Percentiles rank a stretch among this genome's conserved stretches.
Conservation (phyloP, 2,113 vertebrate genomes). For the Silurus meridionalis region DNA sequence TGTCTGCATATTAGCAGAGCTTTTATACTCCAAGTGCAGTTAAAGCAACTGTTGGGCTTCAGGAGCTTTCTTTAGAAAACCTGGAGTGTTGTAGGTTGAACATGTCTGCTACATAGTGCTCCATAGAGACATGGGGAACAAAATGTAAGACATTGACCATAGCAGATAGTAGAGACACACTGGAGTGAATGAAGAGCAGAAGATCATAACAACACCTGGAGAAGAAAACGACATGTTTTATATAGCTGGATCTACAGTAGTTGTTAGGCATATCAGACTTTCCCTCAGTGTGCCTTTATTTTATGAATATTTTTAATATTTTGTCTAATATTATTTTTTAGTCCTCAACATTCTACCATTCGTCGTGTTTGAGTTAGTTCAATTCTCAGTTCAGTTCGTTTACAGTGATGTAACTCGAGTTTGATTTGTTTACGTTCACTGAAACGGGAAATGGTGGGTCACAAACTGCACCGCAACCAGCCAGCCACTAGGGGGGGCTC, state of each 20-base stretch:
- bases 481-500: no score
- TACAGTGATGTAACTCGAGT: no score
- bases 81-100: slow-evolving; percentile 28
- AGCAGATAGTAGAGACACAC: slow-evolving; percentile 85
- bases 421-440: no score
- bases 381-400: no score
- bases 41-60: slow-evolving; percentile 46
- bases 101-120: slow-evolving; percentile 69
- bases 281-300: neutral
- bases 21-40: slow-evolving; percentile 48
- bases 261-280: neutral
- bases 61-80: slow-evolving; percentile 37
- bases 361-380: no score
- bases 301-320: neutral
- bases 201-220: slow-evolving; percentile 78
- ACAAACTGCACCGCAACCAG: no score
- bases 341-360: neutral
- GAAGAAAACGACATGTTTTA: neutral
- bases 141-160: slow-evolving; percentile 89
- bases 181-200: slow-evolving; percentile 75
- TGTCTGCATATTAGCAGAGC: slow-evolving; percentile 25
- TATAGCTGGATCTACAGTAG: neutral
- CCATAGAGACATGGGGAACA: slow-evolving; percentile 87
- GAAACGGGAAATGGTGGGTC: no score
- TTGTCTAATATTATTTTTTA: neutral